Conservation (phyloP, 2,113 vertebrate genomes). For the Grammomys surdaster region DNA sequence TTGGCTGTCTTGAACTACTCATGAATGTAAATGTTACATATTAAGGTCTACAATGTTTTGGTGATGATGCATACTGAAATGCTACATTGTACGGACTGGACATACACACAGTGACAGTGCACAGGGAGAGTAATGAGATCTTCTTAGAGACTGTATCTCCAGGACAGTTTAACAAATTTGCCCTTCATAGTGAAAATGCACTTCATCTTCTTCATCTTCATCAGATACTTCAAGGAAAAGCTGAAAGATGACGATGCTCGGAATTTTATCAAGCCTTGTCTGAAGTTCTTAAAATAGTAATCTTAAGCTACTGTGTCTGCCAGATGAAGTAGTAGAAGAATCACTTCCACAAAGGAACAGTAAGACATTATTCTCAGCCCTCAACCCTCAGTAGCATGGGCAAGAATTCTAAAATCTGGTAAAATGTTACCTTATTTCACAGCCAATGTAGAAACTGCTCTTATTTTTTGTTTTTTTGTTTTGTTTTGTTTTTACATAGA, state of each 20-base stretch:
- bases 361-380: not conserved
- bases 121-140: fast-evolving
- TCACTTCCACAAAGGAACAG: not conserved
- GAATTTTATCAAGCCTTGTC: not conserved
- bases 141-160: not conserved
- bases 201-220: not conserved
- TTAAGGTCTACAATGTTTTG: not conserved
- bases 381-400: fast-evolving
- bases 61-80: not conserved
- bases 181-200: no score
- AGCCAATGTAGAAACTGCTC: not conserved
- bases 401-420: not conserved
- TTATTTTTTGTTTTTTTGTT: not conserved
- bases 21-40: not conserved
- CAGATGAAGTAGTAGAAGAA: not conserved
- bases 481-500: not conserved
- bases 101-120: no score
- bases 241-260: not conserved
- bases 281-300: not conserved
- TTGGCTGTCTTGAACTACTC: no score
- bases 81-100: not conserved
- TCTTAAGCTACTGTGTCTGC: not conserved
- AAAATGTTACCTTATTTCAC: not conserved
- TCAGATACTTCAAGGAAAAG: not conserved
- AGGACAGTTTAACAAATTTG: not conserved